A percentile compares a stretch with the other conserved stretches of the same genome.
phyloP scores from a whole-genome alignment of 2,888 invertebrate genomes.

The Micropterix aruncella region DNA sequence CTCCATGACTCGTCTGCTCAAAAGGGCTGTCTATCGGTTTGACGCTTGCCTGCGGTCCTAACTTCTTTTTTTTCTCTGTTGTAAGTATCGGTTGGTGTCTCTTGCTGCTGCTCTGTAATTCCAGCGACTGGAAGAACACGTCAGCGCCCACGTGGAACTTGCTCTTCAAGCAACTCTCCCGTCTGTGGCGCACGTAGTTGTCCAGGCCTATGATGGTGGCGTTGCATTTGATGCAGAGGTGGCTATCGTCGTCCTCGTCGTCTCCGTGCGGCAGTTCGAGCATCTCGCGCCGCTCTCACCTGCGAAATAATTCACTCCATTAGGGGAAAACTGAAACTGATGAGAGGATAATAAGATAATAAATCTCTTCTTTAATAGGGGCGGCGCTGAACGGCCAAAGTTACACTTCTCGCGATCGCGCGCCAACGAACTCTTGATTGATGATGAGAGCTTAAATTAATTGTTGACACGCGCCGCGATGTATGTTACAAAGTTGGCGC shows the following conservation, averaged over 20 bases:
- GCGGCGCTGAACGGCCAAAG: constrained; percentile 9
- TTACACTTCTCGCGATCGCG: constrained; percentile 11
- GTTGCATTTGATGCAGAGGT: constrained; percentile 80
- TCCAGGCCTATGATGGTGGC: constrained; percentile 71
- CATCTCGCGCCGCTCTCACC: constrained; percentile 24
- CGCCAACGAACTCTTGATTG: constrained; percentile 14
- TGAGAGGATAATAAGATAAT: constrained; percentile 13
- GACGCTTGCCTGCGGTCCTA: constrained; percentile 20
- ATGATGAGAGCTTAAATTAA: constrained; percentile 14
- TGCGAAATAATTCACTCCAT: constrained; percentile 9
- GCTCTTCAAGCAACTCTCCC: constrained; percentile 46
- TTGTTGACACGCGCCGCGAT: constrained; percentile 9
- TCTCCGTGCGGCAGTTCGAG: constrained; percentile 28
- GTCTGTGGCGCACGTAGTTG: constrained; percentile 74
- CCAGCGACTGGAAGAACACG: constrained; percentile 75
- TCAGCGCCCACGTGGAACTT: constrained; percentile 46
- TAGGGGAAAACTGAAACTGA: constrained; percentile 11
- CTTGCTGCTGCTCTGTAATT: constrained; percentile 60
- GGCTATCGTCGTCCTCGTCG: constrained; percentile 69
- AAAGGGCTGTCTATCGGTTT: constrained; percentile 27
- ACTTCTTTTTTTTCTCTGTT: constrained; percentile 18
- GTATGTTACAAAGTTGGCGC: neutral
- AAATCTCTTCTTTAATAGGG: constrained; percentile 10
- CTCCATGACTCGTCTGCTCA: constrained; percentile 30
- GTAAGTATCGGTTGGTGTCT: constrained; percentile 31